Percentiles rank a stretch among this genome's conserved stretches.
These are phyloP conservation scores for Sphyrna mokarran DNA, from an alignment of 2,113 vertebrate species.

Conservation along the genomic window DNA sequence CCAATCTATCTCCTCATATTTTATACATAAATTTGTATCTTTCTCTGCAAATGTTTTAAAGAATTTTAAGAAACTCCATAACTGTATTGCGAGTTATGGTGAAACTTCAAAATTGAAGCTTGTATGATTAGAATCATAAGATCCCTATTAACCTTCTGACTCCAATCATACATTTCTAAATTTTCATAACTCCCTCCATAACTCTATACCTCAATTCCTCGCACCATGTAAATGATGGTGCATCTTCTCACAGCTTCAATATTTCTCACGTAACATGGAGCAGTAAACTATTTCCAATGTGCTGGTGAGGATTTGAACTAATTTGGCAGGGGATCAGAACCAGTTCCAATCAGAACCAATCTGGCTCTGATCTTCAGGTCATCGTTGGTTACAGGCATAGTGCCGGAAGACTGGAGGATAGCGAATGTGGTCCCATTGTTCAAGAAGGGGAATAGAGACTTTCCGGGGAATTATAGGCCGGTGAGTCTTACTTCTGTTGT, in stretches of 20 bases:
- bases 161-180: not conserved
- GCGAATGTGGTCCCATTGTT: no score
- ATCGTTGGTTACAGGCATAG: no score
- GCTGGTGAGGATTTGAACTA: no score
- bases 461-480: no score
- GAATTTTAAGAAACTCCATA: not conserved
- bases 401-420: no score
- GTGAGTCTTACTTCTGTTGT: no score
- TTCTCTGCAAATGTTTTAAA: not conserved
- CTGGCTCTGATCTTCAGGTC: no score
- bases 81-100: not conserved
- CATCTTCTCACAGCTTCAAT: not conserved
- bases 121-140: not conserved
- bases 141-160: not conserved
- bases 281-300: not conserved
- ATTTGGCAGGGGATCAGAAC: no score
- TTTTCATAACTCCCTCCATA: not conserved
- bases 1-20: no score
- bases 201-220: not conserved
- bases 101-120: not conserved
- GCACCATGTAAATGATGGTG: not conserved
- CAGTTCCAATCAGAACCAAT: no score
- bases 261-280: not conserved
- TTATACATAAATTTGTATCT: no score
- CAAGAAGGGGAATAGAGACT: no score